These are phyloP conservation scores for Accipiter minullus DNA, from an alignment of 2,797 vertebrate genomes.

Conservation along the genomic window DNA sequence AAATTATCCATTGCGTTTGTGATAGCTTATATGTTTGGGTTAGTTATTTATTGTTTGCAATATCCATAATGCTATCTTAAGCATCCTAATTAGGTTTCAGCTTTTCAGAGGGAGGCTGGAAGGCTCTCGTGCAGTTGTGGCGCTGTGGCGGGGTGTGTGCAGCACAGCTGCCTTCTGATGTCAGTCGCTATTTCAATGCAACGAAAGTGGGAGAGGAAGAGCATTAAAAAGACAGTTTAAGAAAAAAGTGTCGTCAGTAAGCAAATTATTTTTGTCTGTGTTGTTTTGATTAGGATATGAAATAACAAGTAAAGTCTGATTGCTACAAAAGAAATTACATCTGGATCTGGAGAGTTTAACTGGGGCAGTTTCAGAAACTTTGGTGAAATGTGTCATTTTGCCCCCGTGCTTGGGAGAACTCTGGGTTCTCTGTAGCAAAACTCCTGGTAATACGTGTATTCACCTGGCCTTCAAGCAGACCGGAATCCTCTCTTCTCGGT, in stretches of 20 bases:
- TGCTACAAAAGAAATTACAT: conserved; percentile 70
- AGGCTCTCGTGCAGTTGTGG: conserved; percentile 62
- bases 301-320: conserved; percentile 70
- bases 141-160: background rate
- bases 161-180: conserved; percentile 71
- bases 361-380: conserved; percentile 49
- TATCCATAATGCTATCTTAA: conserved; percentile 58
- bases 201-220: conserved; percentile 59
- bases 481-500: background rate
- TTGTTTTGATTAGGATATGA: conserved; percentile 70
- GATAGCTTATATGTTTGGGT: conserved; percentile 52
- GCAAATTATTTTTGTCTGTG: conserved; percentile 69
- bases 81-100: conserved; percentile 58
- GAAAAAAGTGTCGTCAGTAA: conserved; percentile 63
- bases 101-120: conserved; percentile 26
- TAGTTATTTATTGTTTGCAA: conserved; percentile 18
- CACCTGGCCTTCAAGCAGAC: background rate
- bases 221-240: conserved; percentile 53
- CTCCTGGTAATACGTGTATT: background rate
- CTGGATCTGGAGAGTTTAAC: conserved; percentile 68
- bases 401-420: background rate
- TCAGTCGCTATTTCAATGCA: conserved; percentile 64
- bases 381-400: background rate
- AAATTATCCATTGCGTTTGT: conserved; percentile 44
- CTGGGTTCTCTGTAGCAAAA: background rate